Evolutionary conservation across 92 coral and sea anemone species (phyloP).

Genomic region (Palythoa grandiflora): DNA sequence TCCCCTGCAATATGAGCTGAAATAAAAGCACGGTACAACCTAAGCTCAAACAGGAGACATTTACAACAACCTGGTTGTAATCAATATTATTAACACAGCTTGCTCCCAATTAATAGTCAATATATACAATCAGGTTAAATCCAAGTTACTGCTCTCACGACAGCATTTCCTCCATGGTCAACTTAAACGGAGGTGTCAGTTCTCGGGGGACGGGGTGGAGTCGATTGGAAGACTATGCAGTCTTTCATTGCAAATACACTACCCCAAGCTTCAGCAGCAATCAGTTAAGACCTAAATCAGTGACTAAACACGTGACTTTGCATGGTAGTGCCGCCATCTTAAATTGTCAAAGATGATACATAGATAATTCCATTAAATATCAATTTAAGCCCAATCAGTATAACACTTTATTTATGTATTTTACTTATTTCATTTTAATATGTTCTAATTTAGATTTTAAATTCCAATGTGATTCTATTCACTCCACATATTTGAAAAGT

Average conservation of each 20-base stretch:
- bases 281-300: too few relatives aligned
- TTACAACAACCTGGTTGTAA: neutral
- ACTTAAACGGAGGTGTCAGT: neutral
- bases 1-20: neutral
- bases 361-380: neutral
- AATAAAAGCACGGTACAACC: constrained; percentile 35
- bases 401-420: neutral
- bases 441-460: neutral
- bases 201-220: neutral
- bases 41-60: neutral
- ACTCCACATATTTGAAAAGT: neutral
- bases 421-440: neutral
- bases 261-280: too few relatives aligned
- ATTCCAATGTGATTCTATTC: neutral
- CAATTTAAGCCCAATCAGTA: neutral
- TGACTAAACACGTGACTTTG: too few relatives aligned
- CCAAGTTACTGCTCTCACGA: constrained; percentile 15
- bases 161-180: constrained; percentile 15
- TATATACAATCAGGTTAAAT: constrained; percentile 44
- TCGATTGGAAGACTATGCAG: neutral
- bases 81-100: constrained; percentile 30
- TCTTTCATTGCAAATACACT: too few relatives aligned
- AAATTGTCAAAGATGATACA: neutral
- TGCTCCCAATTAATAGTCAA: constrained; percentile 17
- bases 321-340: neutral